Evolutionary conservation across 2,113 vertebrate species (phyloP), one percentile per base, ranked within the genome.

Genomic region (Podocnemis expansa): DNA sequence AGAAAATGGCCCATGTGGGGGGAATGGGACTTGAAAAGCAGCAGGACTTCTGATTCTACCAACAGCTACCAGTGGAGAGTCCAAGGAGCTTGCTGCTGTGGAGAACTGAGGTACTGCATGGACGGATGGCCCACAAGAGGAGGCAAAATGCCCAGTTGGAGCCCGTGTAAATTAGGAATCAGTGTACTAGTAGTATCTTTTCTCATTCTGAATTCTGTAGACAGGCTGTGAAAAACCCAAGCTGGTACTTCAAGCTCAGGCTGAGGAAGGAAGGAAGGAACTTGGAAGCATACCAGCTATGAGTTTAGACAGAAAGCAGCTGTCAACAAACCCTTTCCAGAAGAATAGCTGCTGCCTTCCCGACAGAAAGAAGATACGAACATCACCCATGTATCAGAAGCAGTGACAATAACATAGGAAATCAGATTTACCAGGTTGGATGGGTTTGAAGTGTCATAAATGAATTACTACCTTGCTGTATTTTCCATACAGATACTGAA

Each of bases 291-390:
- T 76, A 58, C 5, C 12, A 58, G 51, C 19, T 75, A 82, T 19
- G 14, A 73, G 21, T 17, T 73, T 10, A 41, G 19, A 73, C 10
- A 31, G 67, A 19, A 21, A 43, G 60, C 78, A 82, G 5, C 0
- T 0, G 6, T 38, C 31, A 85, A 84, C 10, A 6, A 29, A 31
- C 13, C 10, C 51, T 51, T 34, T 81, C 34, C 21, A 3, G 70
- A 19, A 12, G 3, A 82, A 60, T 0, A 73, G 58, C 31, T 82
- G 51, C 38, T 70, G 78, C 43, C 14, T 0, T 0, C 27, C 27
- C 4, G 29, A 34, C 34, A 17, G 45, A 51, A 43, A 25, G 38
- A 12, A 21, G 47, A 78, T 45, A 34, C 29, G 29, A 49, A 78
- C 17, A 43, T 5, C 24, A 3, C 41, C 11, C 10, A 12, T 27